phyloP scores from a whole-genome alignment of 2,888 invertebrate genomes.

The Lepidochitona cinerea region DNA sequence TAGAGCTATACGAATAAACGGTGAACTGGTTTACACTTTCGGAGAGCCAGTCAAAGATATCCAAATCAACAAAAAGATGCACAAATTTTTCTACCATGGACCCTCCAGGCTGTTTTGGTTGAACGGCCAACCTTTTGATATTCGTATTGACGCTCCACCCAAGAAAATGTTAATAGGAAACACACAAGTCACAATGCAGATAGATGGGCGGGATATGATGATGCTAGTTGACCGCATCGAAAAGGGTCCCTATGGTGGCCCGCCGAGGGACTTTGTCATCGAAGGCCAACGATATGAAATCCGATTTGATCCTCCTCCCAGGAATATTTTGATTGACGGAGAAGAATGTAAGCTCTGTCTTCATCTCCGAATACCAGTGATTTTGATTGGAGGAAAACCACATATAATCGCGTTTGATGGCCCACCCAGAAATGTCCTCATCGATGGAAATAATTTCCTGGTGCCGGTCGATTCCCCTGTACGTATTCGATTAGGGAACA shows the following conservation, averaged over 20 bases:
- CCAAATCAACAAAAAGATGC: conserved; percentile 35
- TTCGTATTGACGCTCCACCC: conserved; percentile 67
- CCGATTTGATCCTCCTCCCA: conserved; percentile 87
- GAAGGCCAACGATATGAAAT: conserved; percentile 83
- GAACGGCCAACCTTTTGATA: conserved; percentile 60
- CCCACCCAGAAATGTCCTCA: conserved; percentile 90
- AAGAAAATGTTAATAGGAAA: conserved; percentile 83
- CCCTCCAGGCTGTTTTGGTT: conserved; percentile 62
- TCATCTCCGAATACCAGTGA: conserved; percentile 57
- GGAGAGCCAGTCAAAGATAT: conserved; percentile 60
- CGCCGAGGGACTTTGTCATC: conserved; percentile 84
- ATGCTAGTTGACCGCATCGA: conserved; percentile 88
- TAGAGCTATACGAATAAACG: conserved; percentile 57
- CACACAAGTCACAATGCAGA: conserved; percentile 84
- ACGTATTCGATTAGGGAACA: conserved; percentile 72
- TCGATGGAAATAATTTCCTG: conserved; percentile 83
- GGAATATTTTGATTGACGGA: conserved; percentile 86
- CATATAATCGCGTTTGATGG: conserved; percentile 88
- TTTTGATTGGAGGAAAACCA: conserved; percentile 68
- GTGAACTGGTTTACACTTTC: conserved; percentile 56
- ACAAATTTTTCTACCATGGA: conserved; percentile 61
- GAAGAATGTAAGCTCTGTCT: conserved; percentile 62
- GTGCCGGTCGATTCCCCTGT: conserved; percentile 61
- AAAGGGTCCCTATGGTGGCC: conserved; percentile 79
- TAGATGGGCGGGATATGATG: conserved; percentile 84